Conservation (phyloP, 2,113 vertebrate genomes). For the Psilopsiagon aurifrons region DNA sequence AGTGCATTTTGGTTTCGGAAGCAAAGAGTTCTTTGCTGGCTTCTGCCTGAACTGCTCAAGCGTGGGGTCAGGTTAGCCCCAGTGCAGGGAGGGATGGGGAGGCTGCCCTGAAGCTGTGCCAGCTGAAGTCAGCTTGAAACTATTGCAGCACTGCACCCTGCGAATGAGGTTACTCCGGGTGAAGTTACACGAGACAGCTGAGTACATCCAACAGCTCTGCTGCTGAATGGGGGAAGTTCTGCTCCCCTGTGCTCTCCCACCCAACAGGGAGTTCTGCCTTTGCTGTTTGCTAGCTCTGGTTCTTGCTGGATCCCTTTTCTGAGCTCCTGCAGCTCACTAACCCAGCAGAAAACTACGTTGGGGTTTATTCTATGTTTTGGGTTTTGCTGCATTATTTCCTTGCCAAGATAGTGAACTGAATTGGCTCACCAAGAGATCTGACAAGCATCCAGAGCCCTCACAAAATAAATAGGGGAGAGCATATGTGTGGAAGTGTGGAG, state of each 20-base stretch:
- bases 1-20: neutral
- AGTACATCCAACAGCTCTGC: constrained; percentile 50
- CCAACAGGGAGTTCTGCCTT: constrained; percentile 13
- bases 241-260: constrained; percentile 50
- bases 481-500: constrained; percentile 48
- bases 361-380: constrained; percentile 28
- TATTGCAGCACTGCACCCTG: constrained; percentile 67
- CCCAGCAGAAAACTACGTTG: neutral
- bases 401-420: constrained; percentile 30
- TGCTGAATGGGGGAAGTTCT: constrained; percentile 54
- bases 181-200: constrained; percentile 63
- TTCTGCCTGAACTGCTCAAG: neutral
- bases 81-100: constrained; percentile 37
- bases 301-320: constrained; percentile 11
- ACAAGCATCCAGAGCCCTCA: constrained; percentile 40
- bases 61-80: constrained; percentile 29
- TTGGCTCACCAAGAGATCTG: constrained; percentile 4
- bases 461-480: constrained; percentile 33
- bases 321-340: neutral
- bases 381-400: constrained; percentile 17
- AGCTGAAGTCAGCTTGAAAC: constrained; percentile 67
- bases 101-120: constrained; percentile 42
- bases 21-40: neutral
- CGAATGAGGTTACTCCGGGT: constrained; percentile 51
- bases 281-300: constrained; percentile 14